Percentiles rank a stretch among this genome's conserved stretches.
These are phyloP conservation scores for Melanostigma gelatinosum DNA, from an alignment of 2,113 vertebrate species.

Conservation along the genomic window DNA sequence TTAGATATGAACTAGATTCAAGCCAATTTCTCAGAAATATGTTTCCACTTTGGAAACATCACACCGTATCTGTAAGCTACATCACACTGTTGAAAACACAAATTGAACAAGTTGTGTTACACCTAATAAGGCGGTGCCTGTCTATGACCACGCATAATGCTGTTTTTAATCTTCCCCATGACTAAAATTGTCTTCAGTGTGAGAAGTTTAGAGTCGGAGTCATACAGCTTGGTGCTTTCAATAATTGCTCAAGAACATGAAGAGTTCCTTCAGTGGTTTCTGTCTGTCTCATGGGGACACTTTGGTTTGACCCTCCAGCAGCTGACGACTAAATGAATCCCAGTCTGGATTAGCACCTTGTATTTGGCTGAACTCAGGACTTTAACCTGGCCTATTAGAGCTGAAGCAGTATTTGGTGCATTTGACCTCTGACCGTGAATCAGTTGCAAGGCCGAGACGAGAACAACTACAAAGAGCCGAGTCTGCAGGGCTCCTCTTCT, in stretches of 20 bases:
- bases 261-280: background rate
- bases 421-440: constrained; percentile 35
- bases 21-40: background rate
- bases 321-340: constrained; percentile 10
- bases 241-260: background rate
- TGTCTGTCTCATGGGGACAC: background rate
- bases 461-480: constrained; percentile 38
- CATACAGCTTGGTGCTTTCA: background rate
- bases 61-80: background rate
- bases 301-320: constrained; percentile 11
- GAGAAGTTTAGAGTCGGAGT: background rate
- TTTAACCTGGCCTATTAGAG: constrained; percentile 15
- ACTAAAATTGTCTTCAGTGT: background rate
- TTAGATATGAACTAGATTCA: background rate
- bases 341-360: constrained; percentile 19
- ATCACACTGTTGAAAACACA: background rate
- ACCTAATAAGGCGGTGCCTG: background rate
- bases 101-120: background rate
- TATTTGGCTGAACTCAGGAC: constrained; percentile 35
- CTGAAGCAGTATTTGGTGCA: constrained; percentile 22
- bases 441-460: background rate
- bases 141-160: background rate
- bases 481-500: constrained; percentile 13
- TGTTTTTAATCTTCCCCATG: background rate
- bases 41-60: background rate